These are phyloP conservation scores for Diadumene lineata DNA, from an alignment of 92 coral and sea anemone genomes.

Conservation along the genomic window DNA sequence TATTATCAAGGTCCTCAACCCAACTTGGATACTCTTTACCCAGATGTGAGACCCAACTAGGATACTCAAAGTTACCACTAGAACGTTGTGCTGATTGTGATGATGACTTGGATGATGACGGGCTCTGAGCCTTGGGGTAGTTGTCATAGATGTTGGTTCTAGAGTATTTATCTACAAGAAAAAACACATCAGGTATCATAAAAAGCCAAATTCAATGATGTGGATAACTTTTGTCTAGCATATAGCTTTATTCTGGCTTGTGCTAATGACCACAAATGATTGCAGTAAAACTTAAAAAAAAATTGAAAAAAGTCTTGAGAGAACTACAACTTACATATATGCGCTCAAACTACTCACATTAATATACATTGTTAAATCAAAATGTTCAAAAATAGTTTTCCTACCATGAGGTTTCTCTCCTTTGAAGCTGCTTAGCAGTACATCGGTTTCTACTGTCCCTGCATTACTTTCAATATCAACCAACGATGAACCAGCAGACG, in stretches of 20 bases:
- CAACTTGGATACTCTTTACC: slow-evolving; percentile 95
- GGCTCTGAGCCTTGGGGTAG: slow-evolving; percentile 6
- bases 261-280: background rate
- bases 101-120: slow-evolving; percentile 23
- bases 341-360: background rate
- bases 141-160: slow-evolving; percentile 27
- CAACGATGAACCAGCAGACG: slow-evolving; percentile 91
- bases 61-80: slow-evolving; percentile 66
- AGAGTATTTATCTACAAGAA: slow-evolving; percentile 23
- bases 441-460: slow-evolving; percentile 87
- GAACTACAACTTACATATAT: too few species aligned
- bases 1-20: slow-evolving; percentile 91
- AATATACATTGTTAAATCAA: background rate
- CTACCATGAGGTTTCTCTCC: slow-evolving; percentile 60
- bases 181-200: too few species aligned
- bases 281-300: too few species aligned
- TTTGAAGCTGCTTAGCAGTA: slow-evolving; percentile 77
- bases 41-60: slow-evolving; percentile 88
- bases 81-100: slow-evolving; percentile 14
- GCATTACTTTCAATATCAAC: slow-evolving; percentile 91
- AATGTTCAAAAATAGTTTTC: background rate
- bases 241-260: background rate
- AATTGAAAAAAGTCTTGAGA: too few species aligned
- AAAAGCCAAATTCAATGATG: too few species aligned
- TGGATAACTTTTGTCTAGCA: too few species aligned